phyloP scores from a whole-genome alignment of 2,888 invertebrate genomes.

The Eupelmus urozonus region DNA sequence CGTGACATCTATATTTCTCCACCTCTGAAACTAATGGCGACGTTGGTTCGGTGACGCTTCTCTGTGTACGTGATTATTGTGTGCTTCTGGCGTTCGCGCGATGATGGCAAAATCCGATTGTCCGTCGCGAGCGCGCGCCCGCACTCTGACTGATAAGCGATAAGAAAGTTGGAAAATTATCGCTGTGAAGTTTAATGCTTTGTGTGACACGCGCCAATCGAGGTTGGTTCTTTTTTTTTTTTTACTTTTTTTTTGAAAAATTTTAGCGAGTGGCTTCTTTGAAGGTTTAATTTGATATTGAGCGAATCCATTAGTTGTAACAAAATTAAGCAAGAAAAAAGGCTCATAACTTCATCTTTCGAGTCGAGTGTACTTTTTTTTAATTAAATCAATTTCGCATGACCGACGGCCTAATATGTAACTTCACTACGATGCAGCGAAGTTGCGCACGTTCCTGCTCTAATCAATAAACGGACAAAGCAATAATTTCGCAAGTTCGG shows the following conservation, averaged over 20 bases:
- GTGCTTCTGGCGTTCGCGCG: not conserved
- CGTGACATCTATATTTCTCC: constrained; percentile 25
- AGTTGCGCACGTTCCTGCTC: not conserved
- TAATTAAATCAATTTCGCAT: constrained; percentile 14
- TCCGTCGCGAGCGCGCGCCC: not conserved
- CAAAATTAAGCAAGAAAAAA: too few relatives aligned
- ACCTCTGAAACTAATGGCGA: not conserved
- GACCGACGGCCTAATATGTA: constrained; percentile 21
- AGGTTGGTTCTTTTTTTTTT: not conserved
- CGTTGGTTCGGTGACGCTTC: not conserved
- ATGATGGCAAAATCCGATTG: constrained; percentile 32
- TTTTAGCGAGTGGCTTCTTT: too few relatives aligned
- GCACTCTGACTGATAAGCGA: constrained; percentile 18
- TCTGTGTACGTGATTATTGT: constrained; percentile 15
- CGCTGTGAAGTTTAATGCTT: not conserved
- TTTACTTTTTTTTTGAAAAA: too few relatives aligned
- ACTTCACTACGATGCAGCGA: not conserved
- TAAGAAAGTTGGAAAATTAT: constrained; percentile 26
- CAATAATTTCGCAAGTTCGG: too few relatives aligned
- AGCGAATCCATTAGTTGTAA: too few relatives aligned
- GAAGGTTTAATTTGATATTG: too few relatives aligned
- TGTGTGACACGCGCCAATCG: constrained; percentile 1
- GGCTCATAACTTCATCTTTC: too few relatives aligned
- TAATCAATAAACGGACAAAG: too few relatives aligned
- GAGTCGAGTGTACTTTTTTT: constrained; percentile 2